phyloP scores from a whole-genome alignment of 2,888 invertebrate genomes.

The Campoplex nolae region DNA sequence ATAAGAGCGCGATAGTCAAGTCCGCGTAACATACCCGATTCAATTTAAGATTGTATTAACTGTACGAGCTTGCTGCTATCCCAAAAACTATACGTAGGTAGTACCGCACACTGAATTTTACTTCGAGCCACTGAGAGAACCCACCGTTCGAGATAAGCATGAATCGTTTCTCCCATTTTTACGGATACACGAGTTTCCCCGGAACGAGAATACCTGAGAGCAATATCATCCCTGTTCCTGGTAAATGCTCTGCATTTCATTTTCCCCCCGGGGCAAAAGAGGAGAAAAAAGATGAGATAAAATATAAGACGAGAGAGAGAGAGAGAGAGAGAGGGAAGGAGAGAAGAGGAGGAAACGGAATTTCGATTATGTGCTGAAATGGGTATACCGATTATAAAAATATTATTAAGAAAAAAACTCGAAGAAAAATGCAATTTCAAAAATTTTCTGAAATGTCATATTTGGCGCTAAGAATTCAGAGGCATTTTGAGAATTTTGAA shows the following conservation, averaged over 20 bases:
- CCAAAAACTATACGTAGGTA: constrained; percentile 6
- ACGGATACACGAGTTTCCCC: constrained; percentile 19
- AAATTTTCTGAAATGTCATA: not conserved
- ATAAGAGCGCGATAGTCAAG: constrained; percentile 30
- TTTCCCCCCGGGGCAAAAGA: not conserved
- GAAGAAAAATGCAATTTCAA: not conserved
- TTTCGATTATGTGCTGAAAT: constrained; percentile 7
- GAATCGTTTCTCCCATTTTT: constrained; percentile 48
- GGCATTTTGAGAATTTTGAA: not conserved
- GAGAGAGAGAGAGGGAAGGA: too few relatives aligned
- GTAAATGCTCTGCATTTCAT: not conserved
- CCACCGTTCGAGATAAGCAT: constrained; percentile 40
- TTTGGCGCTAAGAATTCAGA: not conserved
- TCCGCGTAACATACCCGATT: constrained; percentile 63
- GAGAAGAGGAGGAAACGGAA: not conserved
- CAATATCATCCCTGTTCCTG: constrained; percentile 9
- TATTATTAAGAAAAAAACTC: not conserved
- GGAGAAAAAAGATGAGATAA: not conserved
- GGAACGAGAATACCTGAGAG: constrained; percentile 36
- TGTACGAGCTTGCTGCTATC: constrained; percentile 66
- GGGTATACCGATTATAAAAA: not conserved
- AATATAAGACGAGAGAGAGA: not conserved
- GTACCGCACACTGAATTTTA: constrained; percentile 34
- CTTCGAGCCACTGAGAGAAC: constrained; percentile 39
- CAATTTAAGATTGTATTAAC: constrained; percentile 65